Conservation (phyloP, 2,888 invertebrate species). For the Didymodactylos carnosus region DNA sequence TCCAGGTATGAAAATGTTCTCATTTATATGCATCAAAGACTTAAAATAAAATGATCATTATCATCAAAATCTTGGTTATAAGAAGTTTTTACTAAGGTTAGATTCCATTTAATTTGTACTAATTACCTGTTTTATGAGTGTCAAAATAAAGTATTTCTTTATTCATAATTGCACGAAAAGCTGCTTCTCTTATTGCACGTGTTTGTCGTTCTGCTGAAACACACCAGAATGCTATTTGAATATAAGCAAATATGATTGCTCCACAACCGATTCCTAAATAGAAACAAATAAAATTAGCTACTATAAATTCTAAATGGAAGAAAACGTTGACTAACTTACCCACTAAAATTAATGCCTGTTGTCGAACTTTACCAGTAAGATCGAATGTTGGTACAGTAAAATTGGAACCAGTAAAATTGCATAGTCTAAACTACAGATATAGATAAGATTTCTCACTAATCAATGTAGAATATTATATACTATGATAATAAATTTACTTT, state of each 20-base stretch:
- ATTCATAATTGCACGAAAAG: slow-evolving; percentile 30
- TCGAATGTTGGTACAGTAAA: neutral
- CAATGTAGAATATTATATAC: too few relatives aligned
- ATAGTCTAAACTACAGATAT: neutral
- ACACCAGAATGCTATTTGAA: slow-evolving; percentile 32
- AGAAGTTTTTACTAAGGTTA: too few relatives aligned
- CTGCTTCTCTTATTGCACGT: slow-evolving; percentile 32
- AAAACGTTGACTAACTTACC: too few relatives aligned
- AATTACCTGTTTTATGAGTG: slow-evolving; percentile 27
- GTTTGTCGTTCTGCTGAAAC: slow-evolving; percentile 36
- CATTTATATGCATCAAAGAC: too few relatives aligned
- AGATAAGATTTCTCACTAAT: too few relatives aligned
- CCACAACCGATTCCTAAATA: slow-evolving; percentile 25
- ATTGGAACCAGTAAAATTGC: neutral
- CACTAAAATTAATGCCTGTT: neutral
- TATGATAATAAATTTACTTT: neutral
- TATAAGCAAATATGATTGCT: slow-evolving; percentile 25
- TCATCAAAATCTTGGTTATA: too few relatives aligned
- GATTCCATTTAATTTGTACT: slow-evolving; percentile 20
- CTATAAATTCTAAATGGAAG: too few relatives aligned
- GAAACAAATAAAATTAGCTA: too few relatives aligned
- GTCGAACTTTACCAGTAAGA: neutral
- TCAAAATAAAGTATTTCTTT: slow-evolving; percentile 34
- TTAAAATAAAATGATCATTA: too few relatives aligned
- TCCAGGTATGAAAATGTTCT: too few relatives aligned